Evolutionary conservation across 1,140 invertebrate genomes (phyloP), one percentile per base, ranked within the genome.

Genomic region (Acromyrmex echinatior): DNA sequence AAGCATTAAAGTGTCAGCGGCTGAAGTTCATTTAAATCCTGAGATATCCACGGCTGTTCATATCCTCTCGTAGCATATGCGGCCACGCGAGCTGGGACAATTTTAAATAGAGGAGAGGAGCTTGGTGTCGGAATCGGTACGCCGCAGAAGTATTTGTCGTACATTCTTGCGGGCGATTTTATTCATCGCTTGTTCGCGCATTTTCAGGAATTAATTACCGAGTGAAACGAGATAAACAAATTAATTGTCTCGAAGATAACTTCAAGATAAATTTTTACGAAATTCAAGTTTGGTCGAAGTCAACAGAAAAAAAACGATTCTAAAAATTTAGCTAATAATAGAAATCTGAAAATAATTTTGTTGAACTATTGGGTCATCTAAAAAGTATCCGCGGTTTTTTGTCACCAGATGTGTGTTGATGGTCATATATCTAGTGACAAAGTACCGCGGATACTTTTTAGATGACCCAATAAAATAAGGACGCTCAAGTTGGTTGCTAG

Each of bases 1-100:
- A 56, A 81, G 70, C 88, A 89, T 93, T 92, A 92, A 92, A 87
- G 90, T 87, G 91, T 92, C 91, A 92, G 73, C 92, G 88, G 31
- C 56, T 65, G 31, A 70, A 76, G 53, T 91, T 92, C 90, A 78
- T 91, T 92, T 92, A 87, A 90, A 88, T 91, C 88, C 82, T 25
- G 62, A 80, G 85, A 82, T 86, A 88, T 86, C 81, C 66, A 65
- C n/a, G 74, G 70, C 16, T 51, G 77, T 71, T 81, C 16, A 25
- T 28, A 53, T 31, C 16, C 25, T 21, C 63, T 73, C 68, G 63
- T 53, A 49, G 53, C 60, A 21, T 65, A 66, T 65, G 71, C 35
- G 86, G 53, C 51, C 77, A 39, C 58, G 51, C 71, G 31, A 51
- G 51, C 16, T 51, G 53, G 45, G 81, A 89, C 78, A 60, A 39